Evolutionary conservation across 2,797 vertebrate genomes (phyloP).

Genomic region (Sorex maritimensis): DNA sequence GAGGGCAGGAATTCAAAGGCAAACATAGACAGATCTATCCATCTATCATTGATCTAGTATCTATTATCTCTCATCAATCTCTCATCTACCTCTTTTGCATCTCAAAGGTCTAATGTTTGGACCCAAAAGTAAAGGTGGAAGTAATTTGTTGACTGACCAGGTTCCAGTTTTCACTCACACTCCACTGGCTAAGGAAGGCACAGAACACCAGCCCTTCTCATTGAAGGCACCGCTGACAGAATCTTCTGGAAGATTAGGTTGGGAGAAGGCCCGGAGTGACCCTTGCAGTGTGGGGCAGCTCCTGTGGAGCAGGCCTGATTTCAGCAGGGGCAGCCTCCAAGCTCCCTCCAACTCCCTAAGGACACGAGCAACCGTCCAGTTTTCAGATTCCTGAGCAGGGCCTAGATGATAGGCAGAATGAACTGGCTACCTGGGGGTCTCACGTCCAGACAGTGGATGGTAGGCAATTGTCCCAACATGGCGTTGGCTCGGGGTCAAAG

Average conservation of each 20-base stretch:
- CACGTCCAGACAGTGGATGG: not conserved
- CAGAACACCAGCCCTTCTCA: no score
- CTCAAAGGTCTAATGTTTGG: not conserved
- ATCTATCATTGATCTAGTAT: no score
- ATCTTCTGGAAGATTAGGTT: no score
- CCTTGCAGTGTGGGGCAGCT: no score
- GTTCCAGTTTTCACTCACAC: not conserved
- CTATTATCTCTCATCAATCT: no score
- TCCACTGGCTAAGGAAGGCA: not conserved
- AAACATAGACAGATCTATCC: not conserved
- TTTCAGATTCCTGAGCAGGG: not conserved
- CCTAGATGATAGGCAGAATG: not conserved
- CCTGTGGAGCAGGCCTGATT: no score
- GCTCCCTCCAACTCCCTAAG: no score
- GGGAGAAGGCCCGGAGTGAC: no score
- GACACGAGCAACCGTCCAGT: not conserved
- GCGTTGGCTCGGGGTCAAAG: fast-evolving
- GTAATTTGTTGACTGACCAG: not conserved
- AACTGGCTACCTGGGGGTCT: no score
- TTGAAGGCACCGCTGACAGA: no score
- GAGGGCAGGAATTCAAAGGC: not conserved
- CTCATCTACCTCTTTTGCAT: not conserved
- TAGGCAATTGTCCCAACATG: fast-evolving
- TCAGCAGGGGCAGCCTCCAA: not conserved
- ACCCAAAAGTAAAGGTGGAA: not conserved